Evolutionary conservation across 2,888 invertebrate species (phyloP).

Genomic region (Ptychoptera albimana): DNA sequence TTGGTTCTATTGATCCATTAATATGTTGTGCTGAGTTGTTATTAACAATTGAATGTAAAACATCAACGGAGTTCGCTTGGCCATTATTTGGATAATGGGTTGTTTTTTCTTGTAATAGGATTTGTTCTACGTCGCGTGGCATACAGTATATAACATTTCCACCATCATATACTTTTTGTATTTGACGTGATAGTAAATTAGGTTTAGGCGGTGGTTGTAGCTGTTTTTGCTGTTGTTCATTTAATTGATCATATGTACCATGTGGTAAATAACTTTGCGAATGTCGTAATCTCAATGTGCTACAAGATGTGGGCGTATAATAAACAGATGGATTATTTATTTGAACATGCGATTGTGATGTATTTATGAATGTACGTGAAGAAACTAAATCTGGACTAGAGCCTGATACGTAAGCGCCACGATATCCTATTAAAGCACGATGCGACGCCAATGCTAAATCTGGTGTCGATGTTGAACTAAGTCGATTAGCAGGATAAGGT

Average conservation of each 20-base stretch:
- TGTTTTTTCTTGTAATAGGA: not conserved
- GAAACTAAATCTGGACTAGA: slow-evolving; percentile 68
- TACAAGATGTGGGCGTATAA: slow-evolving; percentile 13
- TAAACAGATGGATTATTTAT: slow-evolving; percentile 5
- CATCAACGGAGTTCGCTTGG: not conserved
- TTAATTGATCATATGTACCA: slow-evolving; percentile 57
- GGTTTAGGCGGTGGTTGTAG: slow-evolving; percentile 34
- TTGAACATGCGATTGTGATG: slow-evolving; percentile 12
- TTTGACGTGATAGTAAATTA: slow-evolving; percentile 39
- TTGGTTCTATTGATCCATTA: slow-evolving; percentile 48
- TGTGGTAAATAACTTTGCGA: slow-evolving; percentile 36
- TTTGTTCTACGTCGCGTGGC: slow-evolving; percentile 1
- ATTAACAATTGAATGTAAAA: not conserved
- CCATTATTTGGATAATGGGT: not conserved
- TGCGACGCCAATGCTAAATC: slow-evolving; percentile 63
- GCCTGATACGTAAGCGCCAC: slow-evolving; percentile 44
- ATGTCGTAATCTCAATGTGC: slow-evolving; percentile 15
- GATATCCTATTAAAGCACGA: slow-evolving; percentile 29
- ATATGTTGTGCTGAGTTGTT: slow-evolving; percentile 27
- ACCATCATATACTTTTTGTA: slow-evolving; percentile 44
- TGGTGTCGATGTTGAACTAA: slow-evolving; percentile 72
- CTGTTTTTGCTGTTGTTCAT: slow-evolving; percentile 18
- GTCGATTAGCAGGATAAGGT: slow-evolving; percentile 59
- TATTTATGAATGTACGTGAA: slow-evolving; percentile 44
- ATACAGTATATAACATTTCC: slow-evolving; percentile 9